Evolutionary conservation across 2,888 invertebrate species (phyloP), one percentile per base, ranked within the genome.

Genomic region (Nasonovia ribisnigri): DNA sequence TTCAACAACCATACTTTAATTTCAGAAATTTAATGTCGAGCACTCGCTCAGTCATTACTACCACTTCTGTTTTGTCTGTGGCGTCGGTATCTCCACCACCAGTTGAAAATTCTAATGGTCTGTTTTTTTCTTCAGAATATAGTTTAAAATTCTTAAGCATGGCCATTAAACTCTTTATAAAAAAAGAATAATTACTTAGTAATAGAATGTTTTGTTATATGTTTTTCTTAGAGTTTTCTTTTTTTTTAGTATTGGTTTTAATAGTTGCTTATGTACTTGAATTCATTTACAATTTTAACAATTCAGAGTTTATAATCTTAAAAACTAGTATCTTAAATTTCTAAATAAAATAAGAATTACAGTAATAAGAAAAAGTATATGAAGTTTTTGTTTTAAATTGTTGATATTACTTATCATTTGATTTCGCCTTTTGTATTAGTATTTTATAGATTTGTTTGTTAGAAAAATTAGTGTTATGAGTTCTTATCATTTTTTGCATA

Each of bases 11-110:
- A 84, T 89, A 67, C 94, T 88, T 51, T 92, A 94, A 95, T 95
- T 95, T 87, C 95, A 95, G 95, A 95, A 95, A 95, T 94, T 95
- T 94, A 94, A 95, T 95, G 94, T 92, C 95, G 84, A 95, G 95
- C 92, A 94, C 94, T 94, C 95, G 95, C 92, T 95, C 95, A 67
- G 94, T 94, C 57, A 95, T 95, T 26, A 88, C 94, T 92, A 91
- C 92, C 94, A 60, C 93, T 95, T 88, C 94, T 93, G 84, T 91
- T 86, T 88, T 91, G 88, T 91, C 91, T 88, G 91, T 92, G n/a
- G 29, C 91, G 16, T 84, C 91, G 54, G 88, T 88, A 54, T 94
- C 91, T 60, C 94, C 91, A 92, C 94, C 91, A 57, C 54, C 86
- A 92, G 88, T 57, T 89, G 94, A 94, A 94, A 91, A 94, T 92